phyloP scores from a whole-genome alignment of 2,113 vertebrate species.

The Astatotilapia flaviijosephi region DNA sequence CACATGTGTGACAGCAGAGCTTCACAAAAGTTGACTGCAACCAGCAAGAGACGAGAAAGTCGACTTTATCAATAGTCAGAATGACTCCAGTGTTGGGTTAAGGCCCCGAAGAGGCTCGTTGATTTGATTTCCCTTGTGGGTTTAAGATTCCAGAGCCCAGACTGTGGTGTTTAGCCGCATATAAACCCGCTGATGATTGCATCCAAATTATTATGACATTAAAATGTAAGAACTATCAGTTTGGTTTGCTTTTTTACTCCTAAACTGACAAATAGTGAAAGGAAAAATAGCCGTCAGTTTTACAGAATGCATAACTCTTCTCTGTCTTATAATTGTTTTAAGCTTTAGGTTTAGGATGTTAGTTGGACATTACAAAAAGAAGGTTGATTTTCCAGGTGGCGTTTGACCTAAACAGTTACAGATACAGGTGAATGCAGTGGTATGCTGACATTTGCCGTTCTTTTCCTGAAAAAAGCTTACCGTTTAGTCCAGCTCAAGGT shows the following conservation, averaged over 20 bases:
- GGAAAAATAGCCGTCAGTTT: neutral
- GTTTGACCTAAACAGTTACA: neutral
- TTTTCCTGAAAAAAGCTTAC: rapidly evolving
- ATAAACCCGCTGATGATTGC: neutral
- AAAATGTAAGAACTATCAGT: rapidly evolving
- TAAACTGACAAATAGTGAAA: neutral
- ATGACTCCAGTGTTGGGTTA: neutral
- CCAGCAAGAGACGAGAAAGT: neutral
- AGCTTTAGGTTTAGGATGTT: rapidly evolving
- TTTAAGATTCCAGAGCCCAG: neutral
- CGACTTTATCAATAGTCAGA: neutral
- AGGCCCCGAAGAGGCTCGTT: rapidly evolving
- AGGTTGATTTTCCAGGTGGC: neutral
- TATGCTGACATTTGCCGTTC: neutral
- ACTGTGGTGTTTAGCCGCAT: neutral
- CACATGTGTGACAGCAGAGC: neutral
- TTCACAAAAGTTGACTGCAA: neutral
- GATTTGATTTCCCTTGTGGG: neutral
- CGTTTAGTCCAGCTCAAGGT: neutral
- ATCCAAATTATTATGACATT: neutral
- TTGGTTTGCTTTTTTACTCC: neutral
- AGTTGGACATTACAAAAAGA: neutral
- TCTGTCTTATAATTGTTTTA: neutral
- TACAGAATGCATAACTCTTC: neutral
- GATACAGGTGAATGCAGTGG: neutral